A percentile compares a stretch with the other conserved stretches of the same genome.
Conservation (phyloP, 2,888 invertebrate genomes). For the Cantharis lateralis region DNA sequence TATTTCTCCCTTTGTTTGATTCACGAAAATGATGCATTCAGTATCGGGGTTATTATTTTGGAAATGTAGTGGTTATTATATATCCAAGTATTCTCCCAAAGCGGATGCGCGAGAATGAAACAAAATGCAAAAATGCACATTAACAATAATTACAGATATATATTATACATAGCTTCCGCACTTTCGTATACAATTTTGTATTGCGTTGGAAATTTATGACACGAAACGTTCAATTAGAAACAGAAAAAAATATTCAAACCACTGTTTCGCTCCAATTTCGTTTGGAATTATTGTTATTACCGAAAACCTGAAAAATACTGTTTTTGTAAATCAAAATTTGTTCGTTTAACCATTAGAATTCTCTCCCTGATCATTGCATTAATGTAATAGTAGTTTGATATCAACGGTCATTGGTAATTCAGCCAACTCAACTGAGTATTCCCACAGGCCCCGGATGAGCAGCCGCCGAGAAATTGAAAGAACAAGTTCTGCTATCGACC, state of each 20-base stretch:
- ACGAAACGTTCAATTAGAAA: constrained; percentile 6
- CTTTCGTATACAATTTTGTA: not conserved
- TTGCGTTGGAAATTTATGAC: constrained; percentile 9
- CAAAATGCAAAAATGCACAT: constrained; percentile 12
- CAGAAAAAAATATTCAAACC: not conserved
- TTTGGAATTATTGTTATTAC: not conserved
- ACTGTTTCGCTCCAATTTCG: not conserved
- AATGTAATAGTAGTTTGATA: constrained; percentile 10
- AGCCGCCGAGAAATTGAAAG: constrained; percentile 17
- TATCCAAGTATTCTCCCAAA: not conserved
- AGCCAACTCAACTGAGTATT: constrained; percentile 14
- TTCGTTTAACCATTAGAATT: not conserved
- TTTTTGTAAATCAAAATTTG: not conserved
- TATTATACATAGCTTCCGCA: not conserved
- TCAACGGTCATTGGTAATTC: constrained; percentile 16
- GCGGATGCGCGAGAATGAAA: not conserved
- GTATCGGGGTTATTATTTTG: not conserved
- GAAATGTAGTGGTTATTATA: not conserved
- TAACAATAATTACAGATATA: not conserved
- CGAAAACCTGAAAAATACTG: not conserved
- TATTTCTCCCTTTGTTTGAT: not conserved
- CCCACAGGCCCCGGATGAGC: constrained; percentile 10
- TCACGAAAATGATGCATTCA: not conserved
- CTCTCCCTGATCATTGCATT: constrained; percentile 1
- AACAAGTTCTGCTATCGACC: constrained; percentile 17